Evolutionary conservation across 2,888 invertebrate species (phyloP), one percentile per base, ranked within the genome.

Genomic region (Drosophila phalerata): DNA sequence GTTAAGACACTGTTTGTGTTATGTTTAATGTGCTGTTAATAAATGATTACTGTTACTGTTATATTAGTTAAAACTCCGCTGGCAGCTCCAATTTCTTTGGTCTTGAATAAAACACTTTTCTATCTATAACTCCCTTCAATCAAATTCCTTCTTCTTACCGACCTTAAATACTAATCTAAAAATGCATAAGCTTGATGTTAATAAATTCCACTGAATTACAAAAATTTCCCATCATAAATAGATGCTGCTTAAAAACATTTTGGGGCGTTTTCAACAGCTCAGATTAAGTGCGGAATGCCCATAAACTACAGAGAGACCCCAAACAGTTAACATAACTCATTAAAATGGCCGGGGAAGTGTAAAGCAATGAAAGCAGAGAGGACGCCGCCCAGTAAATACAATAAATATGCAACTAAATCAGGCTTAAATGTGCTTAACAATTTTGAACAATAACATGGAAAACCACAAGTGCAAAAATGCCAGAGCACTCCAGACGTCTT

Each of bases 351-450:
- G 58, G 37, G 37, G 37, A 60, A 47, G 51, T 42, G 42, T 48
- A 38, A 40, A 45, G 60, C 38, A 49, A 32, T 5, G 5, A 5
- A 10, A 8, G 19, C 25, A 13, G 32, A 32, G 48, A 30, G 25
- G 37, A 17, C 15, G 52, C 32, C 40, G 61, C 47, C 57, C 63
- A 64, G 65, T 55, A 79, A 72, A 75, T 79, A 79, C 83, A 85
- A 85, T 85, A 85, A 85, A 85, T 89, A 87, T 85, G 88, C 85
- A 85, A 85, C 85, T 88, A 89, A 88, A 88, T 88, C 87, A 88
- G 69, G 87, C 87, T 88, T 90, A 90, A 88, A 88, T 90, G 85
- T 81, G 82, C 85, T 90, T 88, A 90, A 89, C 88, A 89, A 81
- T 85, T 88, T 83, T 88, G 86, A 86, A 88, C 88, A 85, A 86